These are phyloP conservation scores for Lycopodina hypogea DNA, from an alignment of 37 sponge, comb jelly and placozoan genomes.

Conservation along the genomic window DNA sequence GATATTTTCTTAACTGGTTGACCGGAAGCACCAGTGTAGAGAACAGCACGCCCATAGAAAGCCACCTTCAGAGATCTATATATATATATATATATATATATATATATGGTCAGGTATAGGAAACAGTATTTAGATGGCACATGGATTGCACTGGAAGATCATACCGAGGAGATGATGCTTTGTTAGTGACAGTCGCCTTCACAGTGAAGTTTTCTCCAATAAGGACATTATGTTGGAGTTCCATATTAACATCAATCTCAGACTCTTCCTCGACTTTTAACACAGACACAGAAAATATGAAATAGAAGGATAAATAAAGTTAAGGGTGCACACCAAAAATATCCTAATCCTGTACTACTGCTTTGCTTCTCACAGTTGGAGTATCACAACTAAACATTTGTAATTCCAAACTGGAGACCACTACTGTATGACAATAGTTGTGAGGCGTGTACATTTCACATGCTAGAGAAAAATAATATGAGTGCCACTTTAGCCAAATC, in stretches of 20 bases:
- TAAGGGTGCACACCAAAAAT: too few species aligned
- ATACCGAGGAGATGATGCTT: background rate
- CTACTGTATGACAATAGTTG: too few species aligned
- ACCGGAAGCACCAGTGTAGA: slow-evolving; percentile 36
- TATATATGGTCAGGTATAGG: background rate
- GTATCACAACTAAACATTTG: too few species aligned
- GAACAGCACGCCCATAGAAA: slow-evolving; percentile 14
- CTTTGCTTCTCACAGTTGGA: too few species aligned
- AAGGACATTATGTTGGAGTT: slow-evolving; percentile 17
- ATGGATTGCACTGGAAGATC: background rate
- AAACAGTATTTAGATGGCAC: background rate
- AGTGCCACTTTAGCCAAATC: too few species aligned
- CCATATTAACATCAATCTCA: slow-evolving; percentile 23
- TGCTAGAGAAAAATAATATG: too few species aligned
- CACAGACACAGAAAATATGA: background rate
- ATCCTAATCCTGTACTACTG: too few species aligned
- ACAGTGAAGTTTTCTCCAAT: slow-evolving; percentile 37
- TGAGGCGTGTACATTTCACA: too few species aligned
- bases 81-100: background rate
- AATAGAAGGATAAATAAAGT: too few species aligned
- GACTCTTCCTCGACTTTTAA: slow-evolving; percentile 4
- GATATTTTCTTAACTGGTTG: slow-evolving; percentile 13
- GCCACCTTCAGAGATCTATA: slow-evolving; percentile 1
- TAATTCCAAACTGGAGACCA: too few species aligned
- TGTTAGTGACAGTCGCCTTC: slow-evolving; percentile 37